These are phyloP conservation scores for Tachystola acroxantha DNA, from an alignment of 2,888 invertebrate genomes.

Conservation along the genomic window DNA sequence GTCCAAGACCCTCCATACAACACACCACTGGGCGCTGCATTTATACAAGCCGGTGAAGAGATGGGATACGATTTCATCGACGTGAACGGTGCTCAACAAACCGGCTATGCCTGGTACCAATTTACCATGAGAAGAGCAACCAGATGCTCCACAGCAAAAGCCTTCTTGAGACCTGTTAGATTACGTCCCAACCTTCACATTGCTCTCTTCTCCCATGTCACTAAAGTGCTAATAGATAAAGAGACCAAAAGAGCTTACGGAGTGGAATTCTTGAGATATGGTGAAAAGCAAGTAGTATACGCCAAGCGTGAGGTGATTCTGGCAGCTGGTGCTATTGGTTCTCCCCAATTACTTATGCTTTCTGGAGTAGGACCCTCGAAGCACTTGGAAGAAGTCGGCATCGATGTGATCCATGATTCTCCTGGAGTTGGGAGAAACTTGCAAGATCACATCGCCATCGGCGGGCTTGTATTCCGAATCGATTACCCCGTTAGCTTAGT, in stretches of 20 bases:
- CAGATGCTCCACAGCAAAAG: constrained; percentile 90
- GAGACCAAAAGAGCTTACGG: constrained; percentile 85
- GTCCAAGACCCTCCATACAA: constrained; percentile 88
- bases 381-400: constrained; percentile 85
- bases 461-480: constrained; percentile 88
- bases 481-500: constrained; percentile 90
- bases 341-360: constrained; percentile 95
- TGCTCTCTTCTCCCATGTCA: constrained; percentile 88
- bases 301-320: constrained; percentile 90
- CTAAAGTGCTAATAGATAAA: constrained; percentile 85
- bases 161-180: constrained; percentile 88
- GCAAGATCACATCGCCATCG: constrained; percentile 94
- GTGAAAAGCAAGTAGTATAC: constrained; percentile 78
- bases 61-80: constrained; percentile 94
- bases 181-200: constrained; percentile 89
- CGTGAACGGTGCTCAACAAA: constrained; percentile 91
- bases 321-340: constrained; percentile 92
- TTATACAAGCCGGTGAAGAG: constrained; percentile 93
- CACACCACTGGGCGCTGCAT: constrained; percentile 90
- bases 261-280: constrained; percentile 86
- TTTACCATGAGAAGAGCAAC: constrained; percentile 92
- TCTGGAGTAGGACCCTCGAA: constrained; percentile 89
- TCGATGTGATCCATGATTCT: constrained; percentile 85
- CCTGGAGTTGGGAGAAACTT: constrained; percentile 92
- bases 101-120: constrained; percentile 92